Evolutionary conservation across 2,888 invertebrate genomes (phyloP).

Genomic region (Miltochrista miniata): DNA sequence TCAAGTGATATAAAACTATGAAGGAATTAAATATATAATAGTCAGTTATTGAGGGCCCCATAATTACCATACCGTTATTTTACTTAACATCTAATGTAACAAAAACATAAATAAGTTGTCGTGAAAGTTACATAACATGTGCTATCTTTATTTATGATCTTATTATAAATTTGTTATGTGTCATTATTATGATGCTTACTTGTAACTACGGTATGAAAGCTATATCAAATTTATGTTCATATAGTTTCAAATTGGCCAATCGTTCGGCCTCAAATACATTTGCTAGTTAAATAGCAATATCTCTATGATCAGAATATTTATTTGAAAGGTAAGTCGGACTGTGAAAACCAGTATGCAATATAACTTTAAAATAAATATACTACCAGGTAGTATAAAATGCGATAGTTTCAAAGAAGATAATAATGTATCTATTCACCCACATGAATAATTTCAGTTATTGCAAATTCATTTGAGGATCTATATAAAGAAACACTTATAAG

Average conservation of each 20-base stretch:
- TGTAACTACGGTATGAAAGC: constrained; percentile 53
- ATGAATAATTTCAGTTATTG: constrained; percentile 5
- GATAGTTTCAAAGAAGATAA: too few relatives aligned
- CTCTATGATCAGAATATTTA: not conserved
- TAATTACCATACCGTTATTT: constrained; percentile 47
- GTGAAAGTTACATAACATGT: constrained; percentile 80
- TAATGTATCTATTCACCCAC: too few relatives aligned
- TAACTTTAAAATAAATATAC: too few relatives aligned
- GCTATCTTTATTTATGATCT: constrained; percentile 69
- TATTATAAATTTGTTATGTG: constrained; percentile 57
- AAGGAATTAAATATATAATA: constrained; percentile 24
- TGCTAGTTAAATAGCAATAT: constrained; percentile 14
- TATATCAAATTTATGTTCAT: constrained; percentile 42
- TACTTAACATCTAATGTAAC: constrained; percentile 75
- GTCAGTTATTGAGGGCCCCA: constrained; percentile 54
- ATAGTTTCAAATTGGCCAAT: constrained; percentile 40
- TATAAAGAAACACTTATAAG: constrained; percentile 31
- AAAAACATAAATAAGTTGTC: constrained; percentile 78
- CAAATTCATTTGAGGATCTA: constrained; percentile 27
- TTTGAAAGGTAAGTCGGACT: too few relatives aligned
- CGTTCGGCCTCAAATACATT: constrained; percentile 23
- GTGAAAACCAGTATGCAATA: too few relatives aligned
- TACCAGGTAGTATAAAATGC: too few relatives aligned
- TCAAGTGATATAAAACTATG: constrained; percentile 34
- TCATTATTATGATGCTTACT: constrained; percentile 56